Evolutionary conservation across 2,888 invertebrate species (phyloP).

Genomic region (Auanema sp.): DNA sequence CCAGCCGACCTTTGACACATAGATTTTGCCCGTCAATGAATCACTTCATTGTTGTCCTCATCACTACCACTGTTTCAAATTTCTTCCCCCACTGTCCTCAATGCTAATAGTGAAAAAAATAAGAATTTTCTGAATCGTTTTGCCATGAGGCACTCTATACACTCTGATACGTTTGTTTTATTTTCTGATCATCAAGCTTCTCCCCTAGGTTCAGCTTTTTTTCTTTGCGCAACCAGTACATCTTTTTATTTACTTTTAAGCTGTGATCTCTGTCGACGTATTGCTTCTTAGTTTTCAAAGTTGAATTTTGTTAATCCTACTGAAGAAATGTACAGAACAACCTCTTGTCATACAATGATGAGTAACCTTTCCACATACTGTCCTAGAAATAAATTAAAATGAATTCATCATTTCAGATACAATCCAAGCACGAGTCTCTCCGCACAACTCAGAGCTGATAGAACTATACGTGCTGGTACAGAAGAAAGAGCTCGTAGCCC

Average conservation of each 20-base stretch:
- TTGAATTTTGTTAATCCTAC: neutral
- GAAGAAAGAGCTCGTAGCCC: conserved; percentile 28
- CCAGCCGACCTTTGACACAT: too few relatives aligned
- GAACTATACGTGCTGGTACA: conserved; percentile 21
- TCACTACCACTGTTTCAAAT: too few relatives aligned
- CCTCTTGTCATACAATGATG: neutral
- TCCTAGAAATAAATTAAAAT: neutral
- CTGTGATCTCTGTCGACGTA: neutral
- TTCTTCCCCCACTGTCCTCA: too few relatives aligned
- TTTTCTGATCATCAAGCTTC: too few relatives aligned
- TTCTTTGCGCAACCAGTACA: too few relatives aligned
- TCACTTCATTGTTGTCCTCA: too few relatives aligned
- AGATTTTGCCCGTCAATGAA: too few relatives aligned
- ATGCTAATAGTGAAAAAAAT: too few relatives aligned
- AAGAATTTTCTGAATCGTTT: too few relatives aligned
- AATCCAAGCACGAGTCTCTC: conserved; percentile 49
- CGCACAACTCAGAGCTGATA: conserved; percentile 51
- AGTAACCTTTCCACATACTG: neutral
- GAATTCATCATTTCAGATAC: conserved; percentile 28
- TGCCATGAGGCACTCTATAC: too few relatives aligned
- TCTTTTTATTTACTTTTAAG: neutral
- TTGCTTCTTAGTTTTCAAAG: neutral
- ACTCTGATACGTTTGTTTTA: too few relatives aligned
- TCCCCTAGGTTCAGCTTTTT: too few relatives aligned
- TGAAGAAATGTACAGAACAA: neutral